phyloP scores from a whole-genome alignment of 2,113 vertebrate genomes.

The Gopherus flavomarginatus region DNA sequence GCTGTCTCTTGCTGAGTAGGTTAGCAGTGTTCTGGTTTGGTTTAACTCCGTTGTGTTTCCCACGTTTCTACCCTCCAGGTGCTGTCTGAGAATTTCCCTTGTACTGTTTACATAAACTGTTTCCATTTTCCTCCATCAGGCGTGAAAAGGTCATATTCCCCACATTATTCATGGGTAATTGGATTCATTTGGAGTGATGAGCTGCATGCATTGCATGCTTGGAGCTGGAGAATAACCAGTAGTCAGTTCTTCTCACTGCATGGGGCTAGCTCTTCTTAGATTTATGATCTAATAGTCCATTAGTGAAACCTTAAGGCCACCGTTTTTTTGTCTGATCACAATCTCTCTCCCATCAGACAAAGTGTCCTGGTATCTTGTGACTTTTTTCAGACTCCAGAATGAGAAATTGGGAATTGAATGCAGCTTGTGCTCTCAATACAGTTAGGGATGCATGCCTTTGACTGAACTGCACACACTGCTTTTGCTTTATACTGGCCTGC shows the following conservation, averaged over 20 bases:
- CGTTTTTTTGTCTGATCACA: not conserved
- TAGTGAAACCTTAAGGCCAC: not conserved
- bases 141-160: conserved; percentile 93
- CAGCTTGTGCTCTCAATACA: not conserved
- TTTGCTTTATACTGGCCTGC: not conserved
- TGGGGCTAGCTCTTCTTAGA: conserved; percentile 44
- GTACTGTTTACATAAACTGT: conserved; percentile 70
- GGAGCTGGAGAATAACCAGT: conserved; percentile 52
- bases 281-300: conserved; percentile 31
- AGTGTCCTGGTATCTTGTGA: conserved; percentile 17
- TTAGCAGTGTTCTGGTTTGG: not conserved
- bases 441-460: not conserved
- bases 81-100: not conserved
- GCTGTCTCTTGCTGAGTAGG: not conserved
- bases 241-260: conserved; percentile 73
- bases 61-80: not conserved
- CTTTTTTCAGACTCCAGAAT: not conserved
- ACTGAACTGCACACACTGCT: not conserved
- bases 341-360: not conserved
- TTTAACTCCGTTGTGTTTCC: not conserved
- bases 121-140: conserved; percentile 84
- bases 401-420: not conserved
- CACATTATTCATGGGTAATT: conserved; percentile 92
- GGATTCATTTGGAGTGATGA: conserved; percentile 76
- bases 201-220: conserved; percentile 73